Conservation (phyloP, 2,797 vertebrate species). For the Prionace glauca region DNA sequence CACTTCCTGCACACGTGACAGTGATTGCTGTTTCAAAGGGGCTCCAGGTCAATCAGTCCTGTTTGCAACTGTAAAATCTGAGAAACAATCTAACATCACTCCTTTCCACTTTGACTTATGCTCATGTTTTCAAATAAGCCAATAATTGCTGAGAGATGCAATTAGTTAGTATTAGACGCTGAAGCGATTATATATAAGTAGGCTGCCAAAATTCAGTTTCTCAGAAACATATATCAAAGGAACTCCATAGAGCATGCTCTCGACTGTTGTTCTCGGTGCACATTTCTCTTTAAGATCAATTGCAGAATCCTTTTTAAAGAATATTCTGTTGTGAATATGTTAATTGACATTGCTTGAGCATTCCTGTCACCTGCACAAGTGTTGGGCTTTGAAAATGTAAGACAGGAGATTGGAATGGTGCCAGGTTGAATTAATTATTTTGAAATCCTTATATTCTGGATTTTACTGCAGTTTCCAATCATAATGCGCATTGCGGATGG, state of each 20-base stretch:
- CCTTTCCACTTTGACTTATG: background rate
- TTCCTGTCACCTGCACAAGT: background rate
- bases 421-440: background rate
- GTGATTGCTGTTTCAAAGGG: no score
- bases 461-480: background rate
- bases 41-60: background rate
- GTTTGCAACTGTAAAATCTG: background rate
- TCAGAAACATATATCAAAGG: background rate
- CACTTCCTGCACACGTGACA: no score
- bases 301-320: background rate
- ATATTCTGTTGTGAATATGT: background rate
- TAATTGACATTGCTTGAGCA: background rate
- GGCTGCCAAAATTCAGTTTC: background rate
- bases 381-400: background rate
- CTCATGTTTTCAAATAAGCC: constrained; percentile 5
- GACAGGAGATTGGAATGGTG: background rate
- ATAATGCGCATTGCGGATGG: background rate
- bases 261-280: background rate
- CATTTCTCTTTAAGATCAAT: background rate
- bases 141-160: background rate
- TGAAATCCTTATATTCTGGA: background rate
- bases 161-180: background rate
- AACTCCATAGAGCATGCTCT: background rate
- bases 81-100: background rate
- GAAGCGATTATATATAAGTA: background rate